Base-by-base conservation (phyloP, 2,888 invertebrate genomes). In the Nomada fabriciana region DNA sequence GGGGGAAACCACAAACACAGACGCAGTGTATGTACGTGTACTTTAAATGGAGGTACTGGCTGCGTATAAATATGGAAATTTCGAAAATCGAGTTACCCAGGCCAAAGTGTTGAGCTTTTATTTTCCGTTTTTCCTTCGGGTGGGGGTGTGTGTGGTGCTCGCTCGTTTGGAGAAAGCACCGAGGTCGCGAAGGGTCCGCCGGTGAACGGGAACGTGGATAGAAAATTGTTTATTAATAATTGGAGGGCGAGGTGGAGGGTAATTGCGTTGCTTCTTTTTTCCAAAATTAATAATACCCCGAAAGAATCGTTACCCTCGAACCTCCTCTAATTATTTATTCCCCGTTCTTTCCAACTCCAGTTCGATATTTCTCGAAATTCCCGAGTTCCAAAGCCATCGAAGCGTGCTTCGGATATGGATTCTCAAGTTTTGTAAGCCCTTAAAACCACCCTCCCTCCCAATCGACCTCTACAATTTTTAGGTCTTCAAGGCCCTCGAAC, bases 31-130 rank as follows among this genome's bases (percentile, higher is more conserved):
- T 65, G 65, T 61, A 36, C 36, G 69, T 55, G 60, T 63, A 75
- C 65, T 78, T 74, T 77, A 84, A 80, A 77, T 80, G 86, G 81
- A 76, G 65, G 76, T 83, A 78, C 68, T 68, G 76, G 80, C 72
- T 82, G 73, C 87, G 86, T 88, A 91, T 91, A 91, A 91, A 91
- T 91, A 91, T 91, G 91, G 89, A 90, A 90, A 91, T 91, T 91
- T 89, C 68, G 85, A 85, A 89, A 90, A 91, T 91, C 90, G 89
- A 88, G 90, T 91, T 90, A 91, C 76, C 67, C 71, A 69, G 47
- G 72, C 75, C 73, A 55, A 83, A 88, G 87, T 80, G 88, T 83
- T 65, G 84, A 82, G 84, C 83, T 88, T 18, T 59, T 52, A 83
- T 77, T 86, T 52, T 20, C 7, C n/a, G 9, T 1, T 7, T 18